Evolutionary conservation across 2,888 invertebrate species (phyloP), one percentile per base, ranked within the genome.

Genomic region (Andricus curvator): DNA sequence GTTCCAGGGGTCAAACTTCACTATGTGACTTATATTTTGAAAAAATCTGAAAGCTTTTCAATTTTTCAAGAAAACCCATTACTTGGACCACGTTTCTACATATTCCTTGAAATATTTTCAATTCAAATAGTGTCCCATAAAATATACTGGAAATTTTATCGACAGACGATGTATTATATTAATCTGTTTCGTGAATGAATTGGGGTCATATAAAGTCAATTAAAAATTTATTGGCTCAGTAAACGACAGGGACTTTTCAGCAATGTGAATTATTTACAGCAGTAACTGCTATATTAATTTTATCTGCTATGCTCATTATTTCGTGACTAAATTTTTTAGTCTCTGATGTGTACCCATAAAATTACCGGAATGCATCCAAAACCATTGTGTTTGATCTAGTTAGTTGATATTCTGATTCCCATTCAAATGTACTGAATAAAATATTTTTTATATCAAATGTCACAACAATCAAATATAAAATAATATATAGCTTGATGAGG

Each of bases 81-180:
- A 6, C 6, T 6, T 33, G 33, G 33, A 6, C 33, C 33, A 33
- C 33, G 0, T 6, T 6, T 6, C 5, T 5, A 4, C 33, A 6
- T 33, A 8, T 33, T 33, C 33, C 33, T 5, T 6, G 33, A 20
- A 56, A 70, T 65, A 56, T 60, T 70, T 37, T 68, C 62, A 44
- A 77, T 77, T 64, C 25, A 62, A 33, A 33, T 29, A 41, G 64
- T 22, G 76, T 77, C 9, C 64, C 41, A 41, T 77, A 62, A 77
- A 62, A 77, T 41, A 37, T 8, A 64, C 20, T 64, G 17, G 29
- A 11, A 11, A 20, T 13, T 77, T 77, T 51, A 51, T 70, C 51
- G 33, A 8, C 33, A 33, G 17, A 4, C 8, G 70, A n/a, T 25
- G 48, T 51, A 33, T 33, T 70, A 13, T 20, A 70, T 70, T 70